phyloP scores from a whole-genome alignment of 2,797 vertebrate species.

The Lepilemur ruficaudatus region DNA sequence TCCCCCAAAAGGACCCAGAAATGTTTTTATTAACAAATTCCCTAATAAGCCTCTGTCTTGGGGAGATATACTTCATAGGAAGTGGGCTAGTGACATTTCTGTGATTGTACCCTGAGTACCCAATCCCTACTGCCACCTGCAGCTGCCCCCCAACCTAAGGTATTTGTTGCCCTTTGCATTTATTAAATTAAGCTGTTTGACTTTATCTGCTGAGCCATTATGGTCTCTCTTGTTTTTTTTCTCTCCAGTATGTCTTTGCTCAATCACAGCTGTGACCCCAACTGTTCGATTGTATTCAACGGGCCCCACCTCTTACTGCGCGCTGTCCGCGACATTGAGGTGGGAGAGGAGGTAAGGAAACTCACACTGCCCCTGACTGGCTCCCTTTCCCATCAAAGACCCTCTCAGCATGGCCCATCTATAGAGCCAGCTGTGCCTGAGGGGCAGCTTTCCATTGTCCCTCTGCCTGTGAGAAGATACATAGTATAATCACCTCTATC shows the following conservation, averaged over 20 bases:
- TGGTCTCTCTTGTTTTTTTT: not conserved
- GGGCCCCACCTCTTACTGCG: slow-evolving; percentile 91
- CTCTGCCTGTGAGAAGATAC: slow-evolving; percentile 73
- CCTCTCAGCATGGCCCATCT: slow-evolving; percentile 56
- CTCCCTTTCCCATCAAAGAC: slow-evolving; percentile 33
- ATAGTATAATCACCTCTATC: slow-evolving; percentile 65
- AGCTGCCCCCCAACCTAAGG: not conserved
- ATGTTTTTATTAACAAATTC: not conserved
- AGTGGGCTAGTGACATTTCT: not conserved
- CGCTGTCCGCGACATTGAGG: slow-evolving; percentile 88
- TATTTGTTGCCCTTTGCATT: not conserved
- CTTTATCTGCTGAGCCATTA: not conserved
- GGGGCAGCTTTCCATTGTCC: slow-evolving; percentile 55
- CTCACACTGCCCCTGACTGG: not conserved
- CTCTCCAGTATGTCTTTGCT: slow-evolving; percentile 93
- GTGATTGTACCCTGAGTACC: not conserved
- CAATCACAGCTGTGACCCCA: slow-evolving; percentile 97
- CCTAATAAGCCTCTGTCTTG: not conserved
- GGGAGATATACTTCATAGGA: not conserved
- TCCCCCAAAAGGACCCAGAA: not conserved
- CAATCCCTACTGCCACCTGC: not conserved
- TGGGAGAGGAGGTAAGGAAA: slow-evolving; percentile 93
- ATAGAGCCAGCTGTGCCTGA: not conserved
- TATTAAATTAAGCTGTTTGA: not conserved
- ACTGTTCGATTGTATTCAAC: slow-evolving; percentile 95